Evolutionary conservation across 2,888 invertebrate genomes (phyloP).

Genomic region (Pterobdella sp.): DNA sequence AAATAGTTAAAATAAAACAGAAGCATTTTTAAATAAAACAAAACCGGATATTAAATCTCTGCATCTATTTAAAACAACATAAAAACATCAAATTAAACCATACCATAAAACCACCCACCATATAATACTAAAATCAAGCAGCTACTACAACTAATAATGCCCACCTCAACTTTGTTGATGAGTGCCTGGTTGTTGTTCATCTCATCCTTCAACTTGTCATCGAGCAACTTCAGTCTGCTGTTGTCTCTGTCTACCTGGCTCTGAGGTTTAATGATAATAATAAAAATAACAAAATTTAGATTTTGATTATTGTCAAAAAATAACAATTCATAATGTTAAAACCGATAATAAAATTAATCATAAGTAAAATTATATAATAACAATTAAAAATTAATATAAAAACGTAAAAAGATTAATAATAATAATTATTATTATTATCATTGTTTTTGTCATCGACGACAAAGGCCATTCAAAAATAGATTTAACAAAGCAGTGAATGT

Average conservation of each 20-base stretch:
- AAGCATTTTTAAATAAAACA: too few species aligned
- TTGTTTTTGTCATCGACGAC: too few species aligned
- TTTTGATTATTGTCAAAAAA: neutral
- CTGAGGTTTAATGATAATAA: slow-evolving; percentile 15
- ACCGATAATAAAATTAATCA: neutral
- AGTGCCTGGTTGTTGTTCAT: slow-evolving; percentile 21
- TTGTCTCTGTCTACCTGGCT: slow-evolving; percentile 27
- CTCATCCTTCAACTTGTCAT: slow-evolving; percentile 25
- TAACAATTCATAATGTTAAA: neutral
- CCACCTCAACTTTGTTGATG: slow-evolving; percentile 17
- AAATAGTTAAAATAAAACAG: too few species aligned
- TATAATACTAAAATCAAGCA: too few species aligned
- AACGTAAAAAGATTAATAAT: neutral
- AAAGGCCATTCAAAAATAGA: too few species aligned
- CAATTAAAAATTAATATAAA: neutral
- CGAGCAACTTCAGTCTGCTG: slow-evolving; percentile 13
- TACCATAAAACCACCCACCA: too few species aligned
- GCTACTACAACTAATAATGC: too few species aligned
- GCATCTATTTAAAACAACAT: too few species aligned
- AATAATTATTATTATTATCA: neutral
- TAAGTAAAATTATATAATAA: neutral
- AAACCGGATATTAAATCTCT: too few species aligned
- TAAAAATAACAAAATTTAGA: too few species aligned
- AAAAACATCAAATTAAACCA: too few species aligned
- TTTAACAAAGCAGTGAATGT: neutral